Evolutionary conservation across 2,888 invertebrate genomes (phyloP).

Genomic region (Pomacea canaliculata): DNA sequence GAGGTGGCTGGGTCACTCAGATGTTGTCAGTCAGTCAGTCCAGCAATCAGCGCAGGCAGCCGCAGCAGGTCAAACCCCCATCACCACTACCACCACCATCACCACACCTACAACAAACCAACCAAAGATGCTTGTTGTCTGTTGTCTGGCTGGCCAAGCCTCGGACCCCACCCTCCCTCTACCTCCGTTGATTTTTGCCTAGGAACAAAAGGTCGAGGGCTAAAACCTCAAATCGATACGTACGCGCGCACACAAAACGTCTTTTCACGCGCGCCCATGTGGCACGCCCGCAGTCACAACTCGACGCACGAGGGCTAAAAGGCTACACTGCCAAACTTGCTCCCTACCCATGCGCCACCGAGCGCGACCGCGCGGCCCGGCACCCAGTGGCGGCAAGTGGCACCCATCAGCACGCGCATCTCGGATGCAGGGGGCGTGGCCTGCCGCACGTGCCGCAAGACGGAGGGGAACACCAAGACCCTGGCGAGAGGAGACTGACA

Average conservation of each 20-base stretch:
- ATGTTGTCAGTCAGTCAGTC: too few relatives aligned
- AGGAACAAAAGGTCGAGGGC: not conserved
- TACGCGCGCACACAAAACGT: conserved; percentile 15
- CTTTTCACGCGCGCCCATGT: conserved; percentile 28
- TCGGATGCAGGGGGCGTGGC: not conserved
- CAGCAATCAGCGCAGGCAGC: too few relatives aligned
- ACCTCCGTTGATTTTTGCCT: too few relatives aligned
- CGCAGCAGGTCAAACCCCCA: too few relatives aligned
- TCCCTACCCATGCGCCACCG: conserved; percentile 24
- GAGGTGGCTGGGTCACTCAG: too few relatives aligned
- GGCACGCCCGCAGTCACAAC: conserved; percentile 22
- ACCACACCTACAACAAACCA: too few relatives aligned
- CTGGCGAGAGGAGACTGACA: conserved; percentile 15
- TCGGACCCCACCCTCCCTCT: not conserved
- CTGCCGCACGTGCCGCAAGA: not conserved
- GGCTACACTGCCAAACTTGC: not conserved
- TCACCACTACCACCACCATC: too few relatives aligned
- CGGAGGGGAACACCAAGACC: conserved; percentile 15
- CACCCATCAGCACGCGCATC: conserved; percentile 26
- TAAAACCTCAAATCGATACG: conserved; percentile 22
- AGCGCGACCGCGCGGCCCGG: conserved; percentile 25
- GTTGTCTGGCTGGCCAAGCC: not conserved
- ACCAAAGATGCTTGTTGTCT: not conserved
- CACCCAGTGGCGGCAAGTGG: conserved; percentile 23
- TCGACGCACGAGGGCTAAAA: not conserved